These are phyloP conservation scores for Lophius piscatorius DNA, from an alignment of 2,113 vertebrate genomes.

Conservation along the genomic window DNA sequence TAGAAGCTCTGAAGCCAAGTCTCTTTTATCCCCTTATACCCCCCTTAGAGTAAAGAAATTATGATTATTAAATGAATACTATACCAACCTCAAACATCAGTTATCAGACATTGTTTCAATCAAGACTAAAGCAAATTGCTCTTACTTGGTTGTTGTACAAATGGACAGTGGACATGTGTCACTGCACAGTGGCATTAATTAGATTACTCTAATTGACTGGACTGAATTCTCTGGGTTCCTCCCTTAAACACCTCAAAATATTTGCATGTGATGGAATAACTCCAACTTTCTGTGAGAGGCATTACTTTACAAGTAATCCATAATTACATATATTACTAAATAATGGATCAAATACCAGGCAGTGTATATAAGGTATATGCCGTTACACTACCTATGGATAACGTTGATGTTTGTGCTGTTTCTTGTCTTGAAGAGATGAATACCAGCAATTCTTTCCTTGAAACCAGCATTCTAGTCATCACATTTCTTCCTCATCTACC, in stretches of 20 bases:
- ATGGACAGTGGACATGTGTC: no score
- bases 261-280: not conserved
- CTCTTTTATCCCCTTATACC: no score
- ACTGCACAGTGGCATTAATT: no score
- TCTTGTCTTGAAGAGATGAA: constrained; percentile 42
- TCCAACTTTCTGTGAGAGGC: not conserved
- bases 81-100: no score
- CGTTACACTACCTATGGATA: not conserved
- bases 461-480: constrained; percentile 30
- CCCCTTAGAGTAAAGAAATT: no score
- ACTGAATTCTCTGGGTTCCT: no score
- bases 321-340: not conserved
- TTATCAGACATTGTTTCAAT: no score
- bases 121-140: no score
- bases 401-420: constrained; percentile 21
- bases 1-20: no score
- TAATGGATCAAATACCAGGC: not conserved
- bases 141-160: no score
- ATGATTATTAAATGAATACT: no score
- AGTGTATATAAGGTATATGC: not conserved
- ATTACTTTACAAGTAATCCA: not conserved
- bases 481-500: constrained; percentile 44
- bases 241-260: not conserved
- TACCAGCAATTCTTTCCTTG: constrained; percentile 32
- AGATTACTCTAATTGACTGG: no score